A percentile compares a stretch with the other conserved stretches of the same genome.
Conservation (phyloP, 2,797 vertebrate genomes). For the Ammospiza maritima region DNA sequence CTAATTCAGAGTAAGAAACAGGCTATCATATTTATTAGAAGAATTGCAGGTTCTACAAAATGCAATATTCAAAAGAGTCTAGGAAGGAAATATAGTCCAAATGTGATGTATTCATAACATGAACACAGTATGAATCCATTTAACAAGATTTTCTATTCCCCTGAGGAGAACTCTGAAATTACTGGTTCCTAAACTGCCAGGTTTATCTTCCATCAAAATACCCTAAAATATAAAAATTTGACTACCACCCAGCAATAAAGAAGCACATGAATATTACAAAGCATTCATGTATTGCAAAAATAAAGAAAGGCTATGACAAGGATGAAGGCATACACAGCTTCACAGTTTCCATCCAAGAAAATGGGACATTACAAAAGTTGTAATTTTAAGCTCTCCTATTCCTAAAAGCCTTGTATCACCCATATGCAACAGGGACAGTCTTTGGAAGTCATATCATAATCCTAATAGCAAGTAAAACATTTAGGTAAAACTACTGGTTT, state of each 20-base stretch:
- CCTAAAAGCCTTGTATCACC: neutral
- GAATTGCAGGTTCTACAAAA: neutral
- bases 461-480: neutral
- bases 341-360: neutral
- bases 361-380: neutral
- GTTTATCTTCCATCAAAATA: neutral
- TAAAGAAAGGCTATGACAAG: neutral
- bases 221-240: neutral
- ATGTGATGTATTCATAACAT: neutral
- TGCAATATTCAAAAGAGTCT: neutral
- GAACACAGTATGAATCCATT: neutral
- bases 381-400: neutral
- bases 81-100: neutral
- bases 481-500: neutral
- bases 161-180: neutral
- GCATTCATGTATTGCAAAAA: neutral
- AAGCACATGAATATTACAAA: neutral
- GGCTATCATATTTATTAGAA: neutral
- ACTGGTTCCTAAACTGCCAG: neutral
- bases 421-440: neutral
- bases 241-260: neutral
- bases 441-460: neutral
- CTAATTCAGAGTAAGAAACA: neutral
- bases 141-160: neutral
- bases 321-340: neutral